Conservation (phyloP, 2,888 invertebrate species). For the Polia nebulosa region DNA sequence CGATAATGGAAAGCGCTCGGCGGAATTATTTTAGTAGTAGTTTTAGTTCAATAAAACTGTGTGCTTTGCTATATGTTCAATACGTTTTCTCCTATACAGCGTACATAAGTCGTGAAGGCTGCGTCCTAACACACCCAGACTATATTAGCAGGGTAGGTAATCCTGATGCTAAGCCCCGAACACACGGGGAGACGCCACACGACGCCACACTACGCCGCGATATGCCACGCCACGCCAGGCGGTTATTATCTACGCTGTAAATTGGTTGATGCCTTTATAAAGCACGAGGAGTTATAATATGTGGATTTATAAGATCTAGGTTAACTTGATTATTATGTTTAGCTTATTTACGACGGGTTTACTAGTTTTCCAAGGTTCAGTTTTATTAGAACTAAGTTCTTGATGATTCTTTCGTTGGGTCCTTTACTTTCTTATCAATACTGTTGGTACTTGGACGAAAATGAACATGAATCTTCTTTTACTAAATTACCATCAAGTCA, state of each 20-base stretch:
- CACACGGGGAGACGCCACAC: slow-evolving; percentile 21
- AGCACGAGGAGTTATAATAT: slow-evolving; percentile 7
- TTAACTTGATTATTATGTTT: neutral
- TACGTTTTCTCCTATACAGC: neutral
- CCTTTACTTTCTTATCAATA: slow-evolving; percentile 17
- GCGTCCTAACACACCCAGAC: slow-evolving; percentile 13
- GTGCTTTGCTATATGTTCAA: neutral
- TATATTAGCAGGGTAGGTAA: slow-evolving; percentile 47
- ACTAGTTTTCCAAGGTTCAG: neutral
- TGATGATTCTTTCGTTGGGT: neutral
- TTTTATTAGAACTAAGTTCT: neutral
- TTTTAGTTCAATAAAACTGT: neutral
- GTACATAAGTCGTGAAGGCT: slow-evolving; percentile 10
- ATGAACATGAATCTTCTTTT: slow-evolving; percentile 22
- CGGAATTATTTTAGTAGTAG: no score
- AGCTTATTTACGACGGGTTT: neutral
- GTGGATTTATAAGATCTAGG: slow-evolving; percentile 7
- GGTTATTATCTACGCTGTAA: slow-evolving; percentile 38
- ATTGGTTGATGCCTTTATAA: slow-evolving; percentile 45
- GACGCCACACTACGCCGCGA: neutral
- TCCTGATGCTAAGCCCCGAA: slow-evolving; percentile 50
- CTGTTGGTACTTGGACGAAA: slow-evolving; percentile 17
- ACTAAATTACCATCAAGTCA: slow-evolving; percentile 33
- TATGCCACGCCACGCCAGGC: neutral
- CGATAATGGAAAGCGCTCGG: no score